Conservation (phyloP, 2,113 vertebrate species). For the Pundamilia nyererei region DNA sequence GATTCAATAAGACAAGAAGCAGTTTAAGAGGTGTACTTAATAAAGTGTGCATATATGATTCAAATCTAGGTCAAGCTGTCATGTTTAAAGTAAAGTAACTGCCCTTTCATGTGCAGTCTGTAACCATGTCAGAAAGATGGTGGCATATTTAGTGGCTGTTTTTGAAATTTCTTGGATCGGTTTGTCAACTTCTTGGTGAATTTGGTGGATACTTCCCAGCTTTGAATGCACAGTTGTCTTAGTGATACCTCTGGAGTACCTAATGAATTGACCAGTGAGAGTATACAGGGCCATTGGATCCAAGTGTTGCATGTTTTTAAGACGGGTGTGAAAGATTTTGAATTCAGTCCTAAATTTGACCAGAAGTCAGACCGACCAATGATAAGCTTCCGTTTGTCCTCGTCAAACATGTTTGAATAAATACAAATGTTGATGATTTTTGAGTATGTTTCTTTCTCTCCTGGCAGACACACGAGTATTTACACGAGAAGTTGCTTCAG, state of each 20-base stretch:
- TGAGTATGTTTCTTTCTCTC: not conserved
- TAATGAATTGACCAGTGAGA: not conserved
- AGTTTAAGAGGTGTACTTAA: not conserved
- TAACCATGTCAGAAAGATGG: not conserved
- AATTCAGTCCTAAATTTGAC: not conserved
- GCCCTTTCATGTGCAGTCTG: not conserved
- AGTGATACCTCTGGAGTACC: not conserved
- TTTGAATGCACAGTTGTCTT: not conserved
- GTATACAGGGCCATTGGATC: not conserved
- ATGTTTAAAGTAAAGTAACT: not conserved
- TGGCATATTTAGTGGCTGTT: not conserved
- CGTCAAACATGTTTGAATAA: not conserved
- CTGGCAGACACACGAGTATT: slow-evolving; percentile 87
- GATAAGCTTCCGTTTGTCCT: not conserved
- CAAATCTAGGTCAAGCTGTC: not conserved
- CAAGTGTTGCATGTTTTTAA: not conserved
- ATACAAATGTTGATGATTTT: not conserved
- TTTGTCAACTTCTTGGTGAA: too few relatives aligned
- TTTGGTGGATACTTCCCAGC: not conserved
- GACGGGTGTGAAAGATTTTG: not conserved
- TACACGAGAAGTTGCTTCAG: slow-evolving; percentile 89
- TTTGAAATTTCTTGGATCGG: too few relatives aligned
- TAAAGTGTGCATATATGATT: not conserved
- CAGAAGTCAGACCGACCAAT: not conserved
- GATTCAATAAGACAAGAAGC: not conserved